A percentile compares a stretch with the other conserved stretches of the same genome.
Evolutionary conservation across 1,140 invertebrate genomes (phyloP).

Genomic region (Bombus ignitus): DNA sequence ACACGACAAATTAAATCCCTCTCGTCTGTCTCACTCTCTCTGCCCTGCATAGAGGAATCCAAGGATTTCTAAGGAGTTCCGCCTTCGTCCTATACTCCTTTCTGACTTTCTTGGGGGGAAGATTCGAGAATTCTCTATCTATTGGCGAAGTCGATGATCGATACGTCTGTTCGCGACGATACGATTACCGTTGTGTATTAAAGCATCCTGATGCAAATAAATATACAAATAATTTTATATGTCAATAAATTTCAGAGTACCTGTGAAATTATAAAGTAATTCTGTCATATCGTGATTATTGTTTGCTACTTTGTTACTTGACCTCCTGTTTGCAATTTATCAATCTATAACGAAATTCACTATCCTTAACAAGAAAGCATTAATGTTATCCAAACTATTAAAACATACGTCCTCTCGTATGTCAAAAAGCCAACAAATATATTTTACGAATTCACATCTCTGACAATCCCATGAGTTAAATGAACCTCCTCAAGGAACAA

Average conservation of each 20-base stretch:
- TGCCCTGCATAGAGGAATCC: constrained; percentile 47
- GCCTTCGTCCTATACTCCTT: constrained; percentile 29
- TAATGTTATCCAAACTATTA: no score
- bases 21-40: constrained; percentile 26
- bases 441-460: background rate
- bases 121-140: constrained; percentile 1
- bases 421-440: background rate
- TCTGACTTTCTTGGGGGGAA: constrained; percentile 29
- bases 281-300: background rate
- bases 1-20: constrained; percentile 62
- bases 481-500: background rate
- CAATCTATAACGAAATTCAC: background rate
- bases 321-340: no score
- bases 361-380: background rate
- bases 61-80: constrained; percentile 54
- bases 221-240: background rate
- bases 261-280: background rate
- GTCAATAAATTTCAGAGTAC: background rate
- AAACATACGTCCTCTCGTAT: no score
- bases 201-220: background rate
- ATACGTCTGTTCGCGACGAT: background rate
- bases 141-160: constrained; percentile 22
- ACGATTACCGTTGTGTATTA: background rate
- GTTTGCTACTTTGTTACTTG: no score
- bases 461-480: background rate